These are phyloP conservation scores for Sebastes steindachneri DNA, from an alignment of 2,797 vertebrate species.

Conservation along the genomic window DNA sequence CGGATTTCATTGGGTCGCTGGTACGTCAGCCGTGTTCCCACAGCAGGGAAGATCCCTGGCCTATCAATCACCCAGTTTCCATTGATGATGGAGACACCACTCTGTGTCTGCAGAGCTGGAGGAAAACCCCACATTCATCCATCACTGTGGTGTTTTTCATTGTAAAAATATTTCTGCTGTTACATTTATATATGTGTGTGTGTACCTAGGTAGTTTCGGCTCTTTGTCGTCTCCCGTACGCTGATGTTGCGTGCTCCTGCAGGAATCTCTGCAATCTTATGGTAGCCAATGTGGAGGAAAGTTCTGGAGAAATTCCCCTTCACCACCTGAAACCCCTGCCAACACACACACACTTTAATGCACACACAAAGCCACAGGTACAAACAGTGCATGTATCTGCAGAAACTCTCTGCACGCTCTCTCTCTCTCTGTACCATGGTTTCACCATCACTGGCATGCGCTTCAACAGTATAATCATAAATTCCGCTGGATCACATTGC, in stretches of 20 bases:
- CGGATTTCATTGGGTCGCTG: constrained; percentile 84
- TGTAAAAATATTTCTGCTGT: background rate
- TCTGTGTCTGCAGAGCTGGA: constrained; percentile 74
- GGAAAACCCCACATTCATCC: constrained; percentile 13
- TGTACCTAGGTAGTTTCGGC: constrained; percentile 82
- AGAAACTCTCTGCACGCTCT: background rate
- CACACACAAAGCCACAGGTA: constrained; percentile 21
- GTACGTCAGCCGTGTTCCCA: constrained; percentile 79
- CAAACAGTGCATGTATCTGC: constrained; percentile 1
- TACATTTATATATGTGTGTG: background rate
- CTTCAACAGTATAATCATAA: constrained; percentile 39
- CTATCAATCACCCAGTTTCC: constrained; percentile 84
- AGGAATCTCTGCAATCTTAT: constrained; percentile 81
- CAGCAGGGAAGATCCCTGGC: constrained; percentile 74
- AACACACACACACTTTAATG: constrained; percentile 42
- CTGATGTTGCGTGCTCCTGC: constrained; percentile 77
- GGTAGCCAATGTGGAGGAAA: constrained; percentile 79
- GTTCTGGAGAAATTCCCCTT: constrained; percentile 73
- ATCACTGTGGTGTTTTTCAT: background rate
- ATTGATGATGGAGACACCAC: constrained; percentile 78
- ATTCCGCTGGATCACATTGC: constrained; percentile 50
- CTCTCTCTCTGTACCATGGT: background rate
- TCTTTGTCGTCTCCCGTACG: constrained; percentile 78
- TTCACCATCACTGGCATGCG: constrained; percentile 7
- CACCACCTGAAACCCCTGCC: constrained; percentile 71